Evolutionary conservation across 1,140 invertebrate genomes (phyloP).

Genomic region (Pemphigus obesinymphae): DNA sequence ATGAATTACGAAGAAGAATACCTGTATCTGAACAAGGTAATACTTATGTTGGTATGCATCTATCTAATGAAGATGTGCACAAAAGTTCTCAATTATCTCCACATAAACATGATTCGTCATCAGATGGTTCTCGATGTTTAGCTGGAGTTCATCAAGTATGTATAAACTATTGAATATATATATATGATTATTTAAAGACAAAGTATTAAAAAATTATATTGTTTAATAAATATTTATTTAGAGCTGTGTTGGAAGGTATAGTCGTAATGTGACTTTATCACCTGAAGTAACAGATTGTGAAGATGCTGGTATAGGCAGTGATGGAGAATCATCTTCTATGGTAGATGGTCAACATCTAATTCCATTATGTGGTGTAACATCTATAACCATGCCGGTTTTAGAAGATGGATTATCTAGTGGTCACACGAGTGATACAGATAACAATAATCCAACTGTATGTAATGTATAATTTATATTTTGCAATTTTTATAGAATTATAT

Average conservation of each 20-base stretch:
- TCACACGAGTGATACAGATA: conserved; percentile 86
- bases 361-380: conserved; percentile 40
- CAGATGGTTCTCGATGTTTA: conserved; percentile 33
- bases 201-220: not conserved
- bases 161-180: too few species aligned
- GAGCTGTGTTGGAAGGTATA: conserved; percentile 50
- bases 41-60: conserved; percentile 42
- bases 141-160: conserved; percentile 29
- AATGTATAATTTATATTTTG: not conserved
- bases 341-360: conserved; percentile 50
- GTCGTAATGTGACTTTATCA: conserved; percentile 79
- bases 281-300: conserved; percentile 95
- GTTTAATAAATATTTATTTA: not conserved
- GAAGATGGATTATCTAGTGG: conserved; percentile 89
- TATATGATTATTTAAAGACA: not conserved
- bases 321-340: conserved; percentile 68
- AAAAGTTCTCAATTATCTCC: conserved; percentile 32
- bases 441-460: conserved; percentile 63
- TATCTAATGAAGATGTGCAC: conserved; percentile 32
- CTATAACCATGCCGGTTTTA: conserved; percentile 83
- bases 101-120: conserved; percentile 19
- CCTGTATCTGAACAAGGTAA: conserved; percentile 47
- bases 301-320: conserved; percentile 77
- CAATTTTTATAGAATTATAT: not conserved
- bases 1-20: conserved; percentile 62